Percentiles rank a stretch among this genome's conserved stretches.
Evolutionary conservation across 2,888 invertebrate genomes (phyloP).

Genomic region (Caenorhabditis sulstoni): DNA sequence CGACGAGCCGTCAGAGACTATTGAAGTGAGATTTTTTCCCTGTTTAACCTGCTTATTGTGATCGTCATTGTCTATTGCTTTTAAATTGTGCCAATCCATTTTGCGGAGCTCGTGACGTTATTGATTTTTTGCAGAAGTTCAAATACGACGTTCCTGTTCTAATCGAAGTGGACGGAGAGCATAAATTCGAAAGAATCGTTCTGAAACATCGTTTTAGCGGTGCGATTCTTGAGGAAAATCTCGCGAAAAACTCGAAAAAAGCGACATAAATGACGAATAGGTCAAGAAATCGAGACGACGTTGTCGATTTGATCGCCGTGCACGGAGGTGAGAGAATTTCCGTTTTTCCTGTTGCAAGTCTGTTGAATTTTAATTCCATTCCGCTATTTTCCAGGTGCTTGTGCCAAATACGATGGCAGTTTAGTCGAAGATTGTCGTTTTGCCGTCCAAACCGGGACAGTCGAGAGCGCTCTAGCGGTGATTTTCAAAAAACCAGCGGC

Average conservation of each 20-base stretch:
- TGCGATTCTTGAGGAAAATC: conserved; percentile 61
- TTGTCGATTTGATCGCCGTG: conserved; percentile 85
- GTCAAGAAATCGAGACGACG: conserved; percentile 14
- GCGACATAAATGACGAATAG: conserved; percentile 74
- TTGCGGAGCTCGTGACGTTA: conserved; percentile 59
- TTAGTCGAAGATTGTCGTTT: conserved; percentile 42
- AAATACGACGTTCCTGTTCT: conserved; percentile 82
- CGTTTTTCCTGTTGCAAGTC: too few relatives aligned
- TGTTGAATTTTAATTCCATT: conserved; percentile 79
- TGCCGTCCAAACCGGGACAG: conserved; percentile 29
- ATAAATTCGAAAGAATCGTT: conserved; percentile 70
- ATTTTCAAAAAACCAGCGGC: neutral
- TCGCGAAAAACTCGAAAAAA: conserved; percentile 16
- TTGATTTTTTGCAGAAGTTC: conserved; percentile 78
- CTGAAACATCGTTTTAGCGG: conserved; percentile 81
- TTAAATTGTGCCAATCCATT: conserved; percentile 40
- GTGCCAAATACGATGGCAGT: conserved; percentile 37
- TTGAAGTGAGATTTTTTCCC: conserved; percentile 64
- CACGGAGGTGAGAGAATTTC: conserved; percentile 90
- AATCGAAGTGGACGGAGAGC: conserved; percentile 76
- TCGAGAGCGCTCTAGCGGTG: conserved; percentile 44
- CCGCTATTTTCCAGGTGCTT: conserved; percentile 80
- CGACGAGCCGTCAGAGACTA: conserved; percentile 36
- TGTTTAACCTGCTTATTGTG: neutral
- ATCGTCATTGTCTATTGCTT: too few relatives aligned